A percentile compares a stretch with the other conserved stretches of the same genome.
phyloP scores from a whole-genome alignment of 2,888 invertebrate species.

The Archaeoteleia sp. region DNA sequence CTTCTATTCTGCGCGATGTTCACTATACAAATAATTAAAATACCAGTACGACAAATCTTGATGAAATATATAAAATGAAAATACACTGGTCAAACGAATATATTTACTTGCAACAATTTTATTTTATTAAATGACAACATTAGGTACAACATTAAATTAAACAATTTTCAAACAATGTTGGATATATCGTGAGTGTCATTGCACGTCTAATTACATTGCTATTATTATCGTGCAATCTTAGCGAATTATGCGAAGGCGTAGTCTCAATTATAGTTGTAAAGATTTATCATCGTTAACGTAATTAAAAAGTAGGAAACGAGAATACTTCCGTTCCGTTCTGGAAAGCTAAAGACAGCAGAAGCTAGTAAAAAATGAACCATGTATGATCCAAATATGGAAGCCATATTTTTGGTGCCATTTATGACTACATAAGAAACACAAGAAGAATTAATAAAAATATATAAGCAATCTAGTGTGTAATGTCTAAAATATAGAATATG shows the following conservation, averaged over 20 bases:
- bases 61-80: no score
- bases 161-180: conserved; percentile 27
- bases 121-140: conserved; percentile 10
- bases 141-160: conserved; percentile 14
- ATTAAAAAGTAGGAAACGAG: conserved; percentile 72
- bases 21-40: no score
- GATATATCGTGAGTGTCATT: conserved; percentile 46
- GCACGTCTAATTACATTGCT: conserved; percentile 46
- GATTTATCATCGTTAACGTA: conserved; percentile 66
- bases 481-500: no score
- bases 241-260: conserved; percentile 42
- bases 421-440: not conserved
- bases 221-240: conserved; percentile 38
- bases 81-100: no score
- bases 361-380: conserved; percentile 36
- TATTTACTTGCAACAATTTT: not conserved
- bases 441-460: no score
- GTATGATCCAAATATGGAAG: no score
- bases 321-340: conserved; percentile 73
- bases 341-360: conserved; percentile 62
- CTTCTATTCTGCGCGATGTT: no score
- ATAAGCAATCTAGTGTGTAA: no score
- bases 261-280: conserved; percentile 57
- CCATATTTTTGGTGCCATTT: conserved; percentile 16
- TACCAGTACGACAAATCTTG: no score